Conservation (phyloP, 1,140 invertebrate genomes). For the Apolygus lucorum region DNA sequence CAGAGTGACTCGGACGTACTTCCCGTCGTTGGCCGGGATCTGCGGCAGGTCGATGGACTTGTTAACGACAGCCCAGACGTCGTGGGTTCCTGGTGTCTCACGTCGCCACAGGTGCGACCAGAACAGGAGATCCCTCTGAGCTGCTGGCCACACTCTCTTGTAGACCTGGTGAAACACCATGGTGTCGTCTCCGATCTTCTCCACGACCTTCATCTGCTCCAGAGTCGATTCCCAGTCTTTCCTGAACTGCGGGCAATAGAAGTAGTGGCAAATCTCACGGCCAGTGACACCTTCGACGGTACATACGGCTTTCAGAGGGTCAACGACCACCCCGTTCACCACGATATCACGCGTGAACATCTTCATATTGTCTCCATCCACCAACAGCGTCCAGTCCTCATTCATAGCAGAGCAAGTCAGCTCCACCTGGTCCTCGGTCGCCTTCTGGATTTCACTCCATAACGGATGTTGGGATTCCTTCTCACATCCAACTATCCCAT, state of each 20-base stretch:
- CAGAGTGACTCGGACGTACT: not conserved
- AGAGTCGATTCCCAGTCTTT: conserved; percentile 1
- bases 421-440: not conserved
- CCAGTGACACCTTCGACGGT: not conserved
- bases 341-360: not conserved
- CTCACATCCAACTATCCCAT: not conserved
- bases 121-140: not conserved
- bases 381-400: not conserved
- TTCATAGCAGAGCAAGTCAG: not conserved
- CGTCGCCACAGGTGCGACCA: not conserved
- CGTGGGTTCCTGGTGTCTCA: not conserved
- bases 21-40: not conserved
- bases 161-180: not conserved
- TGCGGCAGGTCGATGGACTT: not conserved
- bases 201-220: not conserved
- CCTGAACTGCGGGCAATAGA: not conserved
- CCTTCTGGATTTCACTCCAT: not conserved
- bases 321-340: not conserved
- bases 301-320: not conserved
- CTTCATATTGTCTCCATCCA: not conserved
- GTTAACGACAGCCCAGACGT: not conserved
- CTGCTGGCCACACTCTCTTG: not conserved
- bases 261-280: not conserved
- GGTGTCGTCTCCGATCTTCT: not conserved
- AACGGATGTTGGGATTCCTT: not conserved